Percentiles rank a stretch among this genome's conserved stretches.
Conservation (phyloP, 2,113 vertebrate genomes). For the human (Homo sapiens) region GRCh38 chr11:16034501-16035000, state of each 20-base stretch:
- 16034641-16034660: neutral
- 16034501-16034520: slow-evolving; percentile 57
- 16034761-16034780: neutral
- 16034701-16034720: neutral
- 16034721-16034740: neutral
- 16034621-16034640: slow-evolving; percentile 7
- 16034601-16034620: neutral
- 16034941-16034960: neutral
- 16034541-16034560: neutral
- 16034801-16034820: neutral
- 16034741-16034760: neutral
- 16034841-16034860: neutral
- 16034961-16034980: neutral
- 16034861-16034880: neutral
- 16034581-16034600: neutral
- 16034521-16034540: slow-evolving; percentile 27
- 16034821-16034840: neutral
- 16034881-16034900: neutral
- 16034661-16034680: neutral
- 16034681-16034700: neutral
- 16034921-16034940: neutral
- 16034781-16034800: neutral
- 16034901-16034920: neutral
- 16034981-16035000: neutral
- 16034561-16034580: neutral